These are phyloP conservation scores for Brachypodius melanocephalos DNA, from an alignment of 2,113 vertebrate species.

Conservation along the genomic window DNA sequence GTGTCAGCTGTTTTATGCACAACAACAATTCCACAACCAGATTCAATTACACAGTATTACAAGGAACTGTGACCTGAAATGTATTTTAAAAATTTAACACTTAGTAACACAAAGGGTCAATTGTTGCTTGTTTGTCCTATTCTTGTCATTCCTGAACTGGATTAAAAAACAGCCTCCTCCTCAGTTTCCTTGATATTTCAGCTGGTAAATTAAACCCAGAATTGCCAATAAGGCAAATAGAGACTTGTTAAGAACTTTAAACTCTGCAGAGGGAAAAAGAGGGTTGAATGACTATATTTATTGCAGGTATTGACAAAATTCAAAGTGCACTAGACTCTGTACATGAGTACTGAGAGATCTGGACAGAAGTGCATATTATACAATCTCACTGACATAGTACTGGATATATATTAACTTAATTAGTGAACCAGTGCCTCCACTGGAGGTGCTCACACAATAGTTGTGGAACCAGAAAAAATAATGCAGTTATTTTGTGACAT, in stretches of 20 bases:
- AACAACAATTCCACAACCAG: not conserved
- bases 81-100: not conserved
- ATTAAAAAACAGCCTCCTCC: not conserved
- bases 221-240: not conserved
- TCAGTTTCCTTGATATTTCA: not conserved
- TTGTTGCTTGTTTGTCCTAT: not conserved
- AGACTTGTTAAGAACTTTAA: not conserved
- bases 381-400: accelerated
- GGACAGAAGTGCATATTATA: not conserved
- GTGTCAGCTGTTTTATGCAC: not conserved
- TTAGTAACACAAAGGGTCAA: not conserved
- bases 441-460: accelerated
- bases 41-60: not conserved
- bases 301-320: not conserved
- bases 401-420: not conserved
- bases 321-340: not conserved
- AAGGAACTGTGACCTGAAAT: not conserved
- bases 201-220: not conserved
- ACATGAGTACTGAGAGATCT: not conserved
- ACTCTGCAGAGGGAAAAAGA: not conserved
- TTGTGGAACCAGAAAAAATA: not conserved
- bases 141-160: not conserved
- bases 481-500: not conserved
- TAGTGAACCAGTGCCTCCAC: not conserved
- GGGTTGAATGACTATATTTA: not conserved